A percentile compares a stretch with the other conserved stretches of the same genome.
phyloP scores from a whole-genome alignment of 1,140 invertebrate species.

The Ceratoteleas bidentatus region DNA sequence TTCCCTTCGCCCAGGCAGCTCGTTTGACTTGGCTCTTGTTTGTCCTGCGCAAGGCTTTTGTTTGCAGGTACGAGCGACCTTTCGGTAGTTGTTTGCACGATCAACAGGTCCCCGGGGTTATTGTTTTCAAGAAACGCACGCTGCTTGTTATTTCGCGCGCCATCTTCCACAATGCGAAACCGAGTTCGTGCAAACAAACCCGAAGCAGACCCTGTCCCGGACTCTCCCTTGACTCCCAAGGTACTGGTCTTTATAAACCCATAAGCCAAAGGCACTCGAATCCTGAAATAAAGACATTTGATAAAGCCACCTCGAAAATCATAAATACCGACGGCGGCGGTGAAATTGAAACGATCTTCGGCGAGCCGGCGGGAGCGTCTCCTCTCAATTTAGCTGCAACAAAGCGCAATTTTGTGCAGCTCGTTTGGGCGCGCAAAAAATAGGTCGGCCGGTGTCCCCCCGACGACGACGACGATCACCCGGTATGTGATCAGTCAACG shows the following conservation, averaged over 20 bases:
- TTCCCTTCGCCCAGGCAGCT: not conserved
- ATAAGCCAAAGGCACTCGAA: too few relatives aligned
- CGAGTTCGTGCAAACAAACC: conserved; percentile 31
- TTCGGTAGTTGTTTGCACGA: conserved; percentile 27
- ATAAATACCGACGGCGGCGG: conserved; percentile 4
- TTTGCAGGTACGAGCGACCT: conserved; percentile 4
- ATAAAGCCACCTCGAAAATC: too few relatives aligned
- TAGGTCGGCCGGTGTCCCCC: conserved; percentile 30
- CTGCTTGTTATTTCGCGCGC: conserved; percentile 23
- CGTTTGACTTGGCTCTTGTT: too few relatives aligned
- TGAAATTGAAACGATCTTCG: conserved; percentile 22
- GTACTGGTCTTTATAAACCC: too few relatives aligned
- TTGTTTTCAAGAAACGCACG: conserved; percentile 26
- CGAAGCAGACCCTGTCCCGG: too few relatives aligned
- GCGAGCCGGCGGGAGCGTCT: not conserved
- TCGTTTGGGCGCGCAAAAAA: conserved; percentile 47
- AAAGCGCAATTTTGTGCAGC: conserved; percentile 46
- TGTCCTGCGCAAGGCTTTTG: not conserved
- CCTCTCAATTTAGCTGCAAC: conserved; percentile 50
- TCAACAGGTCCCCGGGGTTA: conserved; percentile 26
- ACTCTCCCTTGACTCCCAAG: too few relatives aligned
- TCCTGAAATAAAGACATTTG: too few relatives aligned
- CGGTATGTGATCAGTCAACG: conserved; percentile 69
- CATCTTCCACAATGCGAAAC: conserved; percentile 19
- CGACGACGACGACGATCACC: conserved; percentile 60